phyloP scores from a whole-genome alignment of 1,140 invertebrate genomes.

The Papilio dardanus region DNA sequence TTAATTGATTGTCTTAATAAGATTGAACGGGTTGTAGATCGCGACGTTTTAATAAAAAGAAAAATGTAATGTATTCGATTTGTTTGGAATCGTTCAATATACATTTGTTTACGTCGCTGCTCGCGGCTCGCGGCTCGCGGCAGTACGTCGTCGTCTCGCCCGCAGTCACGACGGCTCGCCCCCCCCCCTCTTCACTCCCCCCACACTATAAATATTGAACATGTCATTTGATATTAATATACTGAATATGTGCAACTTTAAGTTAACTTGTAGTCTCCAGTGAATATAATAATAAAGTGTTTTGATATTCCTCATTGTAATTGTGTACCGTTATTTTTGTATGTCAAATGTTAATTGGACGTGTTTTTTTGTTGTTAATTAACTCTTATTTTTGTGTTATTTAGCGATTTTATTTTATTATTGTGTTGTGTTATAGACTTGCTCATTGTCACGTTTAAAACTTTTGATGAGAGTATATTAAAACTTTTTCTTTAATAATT shows the following conservation, averaged over 20 bases:
- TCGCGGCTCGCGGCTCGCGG: background rate
- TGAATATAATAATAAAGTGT: no score
- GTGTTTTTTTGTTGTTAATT: constrained; percentile 1
- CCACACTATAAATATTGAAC: background rate
- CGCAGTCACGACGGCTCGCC: background rate
- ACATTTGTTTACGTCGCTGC: constrained; percentile 29
- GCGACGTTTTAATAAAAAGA: background rate
- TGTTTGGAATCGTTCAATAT: constrained; percentile 28
- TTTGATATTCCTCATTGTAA: background rate
- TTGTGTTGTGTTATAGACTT: background rate
- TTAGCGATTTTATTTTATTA: background rate
- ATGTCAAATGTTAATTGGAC: constrained; percentile 1
- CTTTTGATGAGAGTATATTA: background rate
- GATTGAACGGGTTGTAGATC: background rate
- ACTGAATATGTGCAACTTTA: constrained; percentile 4
- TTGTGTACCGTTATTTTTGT: background rate
- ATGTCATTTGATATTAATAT: constrained; percentile 14
- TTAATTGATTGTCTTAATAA: background rate
- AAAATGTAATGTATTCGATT: constrained; percentile 10
- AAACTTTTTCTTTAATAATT: background rate
- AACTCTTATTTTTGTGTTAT: background rate
- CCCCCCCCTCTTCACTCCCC: no score
- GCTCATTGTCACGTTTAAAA: background rate
- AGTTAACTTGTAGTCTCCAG: background rate
- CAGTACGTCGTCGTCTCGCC: background rate